Evolutionary conservation across 1,140 invertebrate genomes (phyloP).

Genomic region (Diorhabda carinulata): DNA sequence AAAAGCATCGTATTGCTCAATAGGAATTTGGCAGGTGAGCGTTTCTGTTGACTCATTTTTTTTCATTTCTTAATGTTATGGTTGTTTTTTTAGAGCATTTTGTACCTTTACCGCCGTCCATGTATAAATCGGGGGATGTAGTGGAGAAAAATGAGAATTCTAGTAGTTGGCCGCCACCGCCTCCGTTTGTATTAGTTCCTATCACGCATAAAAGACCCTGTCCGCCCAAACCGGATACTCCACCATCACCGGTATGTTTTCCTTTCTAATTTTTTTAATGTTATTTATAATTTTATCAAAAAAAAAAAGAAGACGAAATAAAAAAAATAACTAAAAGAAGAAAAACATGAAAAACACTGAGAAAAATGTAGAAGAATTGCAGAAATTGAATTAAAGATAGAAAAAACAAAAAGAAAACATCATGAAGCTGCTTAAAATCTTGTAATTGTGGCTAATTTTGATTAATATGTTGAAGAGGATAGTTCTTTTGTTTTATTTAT

Average conservation of each 20-base stretch:
- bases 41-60: conserved; percentile 11
- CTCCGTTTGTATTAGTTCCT: conserved; percentile 25
- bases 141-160: conserved; percentile 13
- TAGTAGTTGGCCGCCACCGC: conserved; percentile 26
- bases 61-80: conserved; percentile 1
- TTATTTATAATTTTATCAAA: no score
- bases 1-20: conserved; percentile 39
- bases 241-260: conserved; percentile 44
- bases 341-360: no score
- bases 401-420: no score
- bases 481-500: no score
- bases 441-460: no score
- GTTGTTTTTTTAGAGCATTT: conserved; percentile 30
- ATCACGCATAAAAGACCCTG: conserved; percentile 26
- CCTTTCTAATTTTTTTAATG: background rate
- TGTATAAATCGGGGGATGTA: conserved; percentile 19
- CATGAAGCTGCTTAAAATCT: no score
- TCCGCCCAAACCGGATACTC: conserved; percentile 49
- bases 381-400: no score
- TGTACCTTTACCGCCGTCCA: conserved; percentile 21
- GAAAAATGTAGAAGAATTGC: no score
- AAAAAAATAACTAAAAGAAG: no score
- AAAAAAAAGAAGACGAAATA: no score
- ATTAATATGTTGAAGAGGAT: no score
- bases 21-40: conserved; percentile 37